These are phyloP conservation scores for Rhinogobio ventralis DNA, from an alignment of 2,797 vertebrate genomes.

Conservation along the genomic window DNA sequence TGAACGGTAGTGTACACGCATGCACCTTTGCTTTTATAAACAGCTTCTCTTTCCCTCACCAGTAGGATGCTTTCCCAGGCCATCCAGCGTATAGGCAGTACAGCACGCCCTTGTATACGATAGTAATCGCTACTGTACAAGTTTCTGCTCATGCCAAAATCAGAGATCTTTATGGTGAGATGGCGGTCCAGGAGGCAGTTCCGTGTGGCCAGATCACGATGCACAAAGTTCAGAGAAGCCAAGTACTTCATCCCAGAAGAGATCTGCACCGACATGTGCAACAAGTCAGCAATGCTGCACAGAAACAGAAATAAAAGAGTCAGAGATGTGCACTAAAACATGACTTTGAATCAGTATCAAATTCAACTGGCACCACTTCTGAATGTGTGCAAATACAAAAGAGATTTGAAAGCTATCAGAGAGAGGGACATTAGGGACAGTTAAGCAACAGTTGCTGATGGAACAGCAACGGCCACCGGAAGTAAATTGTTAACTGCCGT, in stretches of 20 bases:
- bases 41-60: constrained; percentile 61
- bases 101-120: constrained; percentile 76
- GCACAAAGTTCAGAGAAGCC: constrained; percentile 77
- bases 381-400: not conserved
- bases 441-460: no score
- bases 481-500: no score
- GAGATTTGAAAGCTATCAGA: not conserved
- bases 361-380: no score
- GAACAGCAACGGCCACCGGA: no score
- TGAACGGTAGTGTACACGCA: not conserved
- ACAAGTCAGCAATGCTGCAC: constrained; percentile 66
- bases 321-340: not conserved
- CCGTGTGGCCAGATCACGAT: constrained; percentile 75
- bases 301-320: not conserved
- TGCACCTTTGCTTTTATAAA: not conserved
- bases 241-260: constrained; percentile 75
- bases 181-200: constrained; percentile 77
- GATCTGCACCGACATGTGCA: constrained; percentile 78
- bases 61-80: constrained; percentile 78
- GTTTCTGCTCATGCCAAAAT: constrained; percentile 79
- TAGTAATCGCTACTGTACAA: constrained; percentile 79
- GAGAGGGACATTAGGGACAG: not conserved
- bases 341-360: not conserved
- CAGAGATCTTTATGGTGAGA: constrained; percentile 77
- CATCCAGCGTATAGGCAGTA: constrained; percentile 79